Evolutionary conservation across 2,888 invertebrate species (phyloP), one percentile per base, ranked within the genome.

Genomic region (Phaedon cochleariae): DNA sequence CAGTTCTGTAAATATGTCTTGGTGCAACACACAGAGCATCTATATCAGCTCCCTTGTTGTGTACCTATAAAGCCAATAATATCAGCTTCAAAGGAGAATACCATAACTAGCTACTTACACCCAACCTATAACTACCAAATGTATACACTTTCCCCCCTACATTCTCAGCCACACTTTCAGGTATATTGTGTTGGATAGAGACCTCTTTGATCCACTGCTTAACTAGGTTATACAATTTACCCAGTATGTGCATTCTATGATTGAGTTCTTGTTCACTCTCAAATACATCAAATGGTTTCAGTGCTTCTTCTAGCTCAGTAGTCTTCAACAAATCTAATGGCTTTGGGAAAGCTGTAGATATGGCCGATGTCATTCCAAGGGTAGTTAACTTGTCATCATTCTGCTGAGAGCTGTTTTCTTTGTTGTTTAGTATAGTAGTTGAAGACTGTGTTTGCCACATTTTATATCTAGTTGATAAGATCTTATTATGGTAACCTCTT

Each of bases 121-220:
- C 94, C 74, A 94, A 88, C 73, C 95, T 87, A 82, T 98, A 99
- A 62, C 98, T 98, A 51, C 99, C 99, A 84, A 99, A 99, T n/a
- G 98, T 99, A 81, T 96, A 99, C 67, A 99, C 96, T 85, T 98
- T 98, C 2, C 99, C 99, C 20, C 98, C 98, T 64, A 98, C 93
- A 73, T 91, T 90, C 61, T 96, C 95, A 1, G 96, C 95, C 0
- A 95, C 91, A 74, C 90, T 92, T 62, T 92, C 90, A 5, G 98
- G 97, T 91, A 98, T 95, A 83, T 97, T 97, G 84, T 94, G 92
- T 72, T 91, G 87, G 61, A 94, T 84, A 49, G 97, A 96, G 52
- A 96, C 91, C 74, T 96, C 94, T 72, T 90, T 88, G 70, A 99
- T 97, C 98, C 98, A 99, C 79, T 93, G 90, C 74, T 96, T 92